Conservation (phyloP, 1,140 invertebrate genomes). For the Melipona quadrifasciata region DNA sequence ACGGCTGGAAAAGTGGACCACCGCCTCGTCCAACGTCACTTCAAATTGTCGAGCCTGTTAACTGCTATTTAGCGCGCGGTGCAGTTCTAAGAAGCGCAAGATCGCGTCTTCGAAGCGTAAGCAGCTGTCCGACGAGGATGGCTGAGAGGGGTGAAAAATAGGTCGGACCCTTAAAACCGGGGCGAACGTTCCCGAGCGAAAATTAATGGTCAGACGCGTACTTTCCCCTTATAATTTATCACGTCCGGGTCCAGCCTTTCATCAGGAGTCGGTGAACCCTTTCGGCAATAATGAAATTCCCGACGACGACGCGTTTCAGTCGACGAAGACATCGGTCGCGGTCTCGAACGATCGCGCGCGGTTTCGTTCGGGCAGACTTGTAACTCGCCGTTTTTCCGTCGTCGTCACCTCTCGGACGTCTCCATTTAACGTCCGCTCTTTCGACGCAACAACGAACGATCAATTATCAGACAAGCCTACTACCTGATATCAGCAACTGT, state of each 20-base stretch:
- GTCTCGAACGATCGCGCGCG: not conserved
- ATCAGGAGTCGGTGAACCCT: not conserved
- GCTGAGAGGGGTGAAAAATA: not conserved
- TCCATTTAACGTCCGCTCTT: not conserved
- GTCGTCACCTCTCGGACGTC: not conserved
- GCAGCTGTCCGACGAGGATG: too few relatives aligned
- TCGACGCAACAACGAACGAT: not conserved
- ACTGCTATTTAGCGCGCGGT: not conserved
- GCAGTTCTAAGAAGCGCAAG: not conserved
- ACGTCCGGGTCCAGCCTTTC: not conserved
- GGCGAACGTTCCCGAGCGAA: not conserved
- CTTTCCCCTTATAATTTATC: constrained; percentile 17
- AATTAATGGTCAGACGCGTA: constrained; percentile 24
- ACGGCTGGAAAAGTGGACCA: not conserved
- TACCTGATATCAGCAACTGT: not conserved
- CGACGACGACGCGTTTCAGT: not conserved
- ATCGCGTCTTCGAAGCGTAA: not conserved
- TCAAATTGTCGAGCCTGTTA: not conserved
- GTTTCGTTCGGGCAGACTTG: not conserved
- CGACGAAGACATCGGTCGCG: not conserved
- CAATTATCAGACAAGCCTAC: not conserved
- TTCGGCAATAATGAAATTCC: constrained; percentile 36
- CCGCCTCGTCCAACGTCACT: not conserved
- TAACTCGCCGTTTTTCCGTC: not conserved
- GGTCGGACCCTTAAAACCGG: not conserved